These are phyloP conservation scores for Peromyscus melanophrys DNA, from an alignment of 2,797 vertebrate species.

Conservation along the genomic window DNA sequence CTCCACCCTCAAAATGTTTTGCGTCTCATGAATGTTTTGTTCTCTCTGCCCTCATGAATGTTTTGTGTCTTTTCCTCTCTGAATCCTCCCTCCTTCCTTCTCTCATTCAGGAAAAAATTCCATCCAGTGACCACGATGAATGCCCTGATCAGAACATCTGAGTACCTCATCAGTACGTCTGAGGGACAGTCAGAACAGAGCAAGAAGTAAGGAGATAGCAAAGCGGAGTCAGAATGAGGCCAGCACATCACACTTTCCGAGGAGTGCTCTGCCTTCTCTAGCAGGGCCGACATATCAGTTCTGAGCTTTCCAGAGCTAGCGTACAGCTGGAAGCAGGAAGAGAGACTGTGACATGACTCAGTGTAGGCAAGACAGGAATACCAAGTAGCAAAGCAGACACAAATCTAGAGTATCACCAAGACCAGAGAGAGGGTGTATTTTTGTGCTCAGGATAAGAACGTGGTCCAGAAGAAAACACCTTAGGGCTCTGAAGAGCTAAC, in stretches of 20 bases:
- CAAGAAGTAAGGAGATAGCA: neutral
- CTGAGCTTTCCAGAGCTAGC: neutral
- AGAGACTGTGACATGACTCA: neutral
- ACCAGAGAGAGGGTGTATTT: neutral
- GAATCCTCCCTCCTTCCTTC: neutral
- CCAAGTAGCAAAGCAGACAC: neutral
- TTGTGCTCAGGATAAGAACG: neutral
- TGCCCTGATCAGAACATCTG: neutral
- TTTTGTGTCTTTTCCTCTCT: neutral
- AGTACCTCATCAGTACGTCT: too few relatives aligned
- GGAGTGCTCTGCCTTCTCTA: neutral
- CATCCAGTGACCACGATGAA: neutral
- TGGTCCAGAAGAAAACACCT: neutral
- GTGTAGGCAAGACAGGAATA: neutral
- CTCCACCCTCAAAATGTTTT: neutral
- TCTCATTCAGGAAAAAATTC: neutral
- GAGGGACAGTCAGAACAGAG: neutral
- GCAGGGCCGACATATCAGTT: neutral
- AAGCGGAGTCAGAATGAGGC: neutral
- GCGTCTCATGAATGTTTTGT: too few relatives aligned
- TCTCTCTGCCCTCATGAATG: neutral
- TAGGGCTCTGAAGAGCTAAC: conserved; percentile 43
- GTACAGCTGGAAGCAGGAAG: neutral
- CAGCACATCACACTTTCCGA: neutral
- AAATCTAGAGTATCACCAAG: neutral